Percentiles rank a stretch among this genome's conserved stretches.
Conservation (phyloP, 2,797 vertebrate species). For the Propithecus perrieri region DNA sequence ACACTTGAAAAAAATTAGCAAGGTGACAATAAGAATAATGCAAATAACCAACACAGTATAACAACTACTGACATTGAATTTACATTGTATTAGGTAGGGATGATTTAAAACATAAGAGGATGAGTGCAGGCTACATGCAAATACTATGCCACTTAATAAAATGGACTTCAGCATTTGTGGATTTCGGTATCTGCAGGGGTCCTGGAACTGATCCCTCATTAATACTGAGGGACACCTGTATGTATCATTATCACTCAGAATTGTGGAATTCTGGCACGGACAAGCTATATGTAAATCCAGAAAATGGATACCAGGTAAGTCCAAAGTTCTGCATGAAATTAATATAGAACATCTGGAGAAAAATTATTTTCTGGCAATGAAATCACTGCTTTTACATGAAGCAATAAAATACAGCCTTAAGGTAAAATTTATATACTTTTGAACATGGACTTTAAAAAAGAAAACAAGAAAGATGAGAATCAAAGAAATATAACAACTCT, state of each 20-base stretch:
- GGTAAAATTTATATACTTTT: neutral
- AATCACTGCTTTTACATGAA: neutral
- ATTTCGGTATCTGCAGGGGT: neutral
- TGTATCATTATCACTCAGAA: neutral
- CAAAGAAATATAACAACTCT: neutral
- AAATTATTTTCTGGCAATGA: neutral
- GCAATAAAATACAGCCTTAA: neutral
- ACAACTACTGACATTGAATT: neutral
- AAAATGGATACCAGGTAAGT: conserved; percentile 5
- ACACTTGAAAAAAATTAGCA: neutral
- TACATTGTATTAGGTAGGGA: neutral
- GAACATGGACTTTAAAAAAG: neutral
- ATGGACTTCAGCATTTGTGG: neutral
- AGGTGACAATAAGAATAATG: neutral
- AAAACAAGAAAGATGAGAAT: neutral
- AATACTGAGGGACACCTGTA: neutral
- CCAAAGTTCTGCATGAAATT: conserved; percentile 20
- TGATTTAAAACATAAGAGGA: neutral
- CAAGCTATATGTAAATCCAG: neutral
- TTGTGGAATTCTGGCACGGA: conserved; percentile 2
- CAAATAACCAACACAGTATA: neutral
- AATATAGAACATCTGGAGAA: neutral
- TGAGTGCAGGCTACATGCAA: neutral
- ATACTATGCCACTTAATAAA: neutral
- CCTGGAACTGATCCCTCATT: neutral